Base-by-base conservation (phyloP, 2,113 vertebrate genomes). In the Nyctibius bracteatus region DNA sequence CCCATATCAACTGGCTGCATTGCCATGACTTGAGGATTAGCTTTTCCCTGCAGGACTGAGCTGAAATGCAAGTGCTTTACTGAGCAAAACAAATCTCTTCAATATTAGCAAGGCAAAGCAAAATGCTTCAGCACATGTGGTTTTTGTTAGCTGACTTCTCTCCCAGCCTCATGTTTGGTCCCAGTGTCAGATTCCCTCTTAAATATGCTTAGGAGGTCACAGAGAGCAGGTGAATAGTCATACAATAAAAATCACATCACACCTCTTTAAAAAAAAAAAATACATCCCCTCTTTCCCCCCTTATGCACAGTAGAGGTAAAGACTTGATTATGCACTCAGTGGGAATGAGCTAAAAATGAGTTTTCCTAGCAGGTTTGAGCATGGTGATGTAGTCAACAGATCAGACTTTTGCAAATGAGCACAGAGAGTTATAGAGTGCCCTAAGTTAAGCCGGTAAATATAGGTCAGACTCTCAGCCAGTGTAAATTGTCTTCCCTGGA, bases 221-320 rank as follows among this genome's bases (percentile, higher is more conserved):
- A 92, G 79, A 91, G 92, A 96, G 92, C 95, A 96, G 93, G 96
- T 96, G 97, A 97, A 91, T 95, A 96, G 82, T 95, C 87, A 79
- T 97, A 93, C 93, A 93, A 95, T 96, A 96, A 96, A 97, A 96
- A 97, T 97, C 96, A 97, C 78, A 79, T 96, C 90, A 82, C 96
- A 96, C 96, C 93, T 97, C 95, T 95, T 97, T 54, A 94, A 96
- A 88, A 90, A 77, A 63, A 71, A 62, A 62, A 88, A 55, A 19
- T 51, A 47, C 51, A 79, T 86, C 73, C 78, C 37, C 35, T 73
- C 63, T 74, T 86, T 61, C 23, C 28, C 49, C 9, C 37, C 41
- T 14, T 22, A 5, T n/a, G 33, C 86, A 92, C 39, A 81, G 91
- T 30, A 84, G 90, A 96, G 80, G 83, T 17, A 86, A 85, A 97